These are phyloP conservation scores for Sebastes jordani DNA, from an alignment of 2,797 vertebrate species.

Conservation along the genomic window DNA sequence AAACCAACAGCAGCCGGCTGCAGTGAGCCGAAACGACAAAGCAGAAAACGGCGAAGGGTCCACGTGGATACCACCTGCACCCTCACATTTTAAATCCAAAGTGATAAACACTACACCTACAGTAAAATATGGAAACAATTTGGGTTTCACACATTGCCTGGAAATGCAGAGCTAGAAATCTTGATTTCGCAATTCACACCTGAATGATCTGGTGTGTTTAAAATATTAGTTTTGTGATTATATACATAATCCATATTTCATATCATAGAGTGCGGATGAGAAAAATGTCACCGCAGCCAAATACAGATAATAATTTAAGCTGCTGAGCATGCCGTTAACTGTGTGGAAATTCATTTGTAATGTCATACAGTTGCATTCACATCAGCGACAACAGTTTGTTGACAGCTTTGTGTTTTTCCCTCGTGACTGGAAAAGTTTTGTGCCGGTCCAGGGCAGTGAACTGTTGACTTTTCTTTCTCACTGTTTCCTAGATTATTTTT, in stretches of 20 bases:
- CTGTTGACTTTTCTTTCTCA: background rate
- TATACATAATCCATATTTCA: slow-evolving; percentile 11
- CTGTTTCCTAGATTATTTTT: background rate
- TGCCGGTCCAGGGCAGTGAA: background rate
- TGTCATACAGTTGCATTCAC: background rate
- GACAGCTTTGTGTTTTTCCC: background rate
- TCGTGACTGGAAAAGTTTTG: background rate
- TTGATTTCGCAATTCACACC: background rate
- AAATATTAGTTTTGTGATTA: slow-evolving; percentile 4
- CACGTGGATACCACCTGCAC: too few relatives aligned
- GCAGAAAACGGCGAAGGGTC: too few relatives aligned
- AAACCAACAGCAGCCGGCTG: too few relatives aligned
- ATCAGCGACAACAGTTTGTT: background rate
- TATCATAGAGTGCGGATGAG: background rate
- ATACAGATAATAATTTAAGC: background rate
- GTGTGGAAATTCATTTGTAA: background rate
- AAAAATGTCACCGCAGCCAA: background rate
- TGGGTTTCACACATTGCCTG: too few relatives aligned
- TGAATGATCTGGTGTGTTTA: background rate
- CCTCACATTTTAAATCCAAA: too few relatives aligned
- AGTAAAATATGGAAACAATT: too few relatives aligned
- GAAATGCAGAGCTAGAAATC: background rate
- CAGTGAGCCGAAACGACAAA: too few relatives aligned
- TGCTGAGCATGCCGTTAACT: background rate
- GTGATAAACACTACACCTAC: too few relatives aligned